phyloP scores from a whole-genome alignment of 2,888 invertebrate genomes.

The Drosophila putrida region DNA sequence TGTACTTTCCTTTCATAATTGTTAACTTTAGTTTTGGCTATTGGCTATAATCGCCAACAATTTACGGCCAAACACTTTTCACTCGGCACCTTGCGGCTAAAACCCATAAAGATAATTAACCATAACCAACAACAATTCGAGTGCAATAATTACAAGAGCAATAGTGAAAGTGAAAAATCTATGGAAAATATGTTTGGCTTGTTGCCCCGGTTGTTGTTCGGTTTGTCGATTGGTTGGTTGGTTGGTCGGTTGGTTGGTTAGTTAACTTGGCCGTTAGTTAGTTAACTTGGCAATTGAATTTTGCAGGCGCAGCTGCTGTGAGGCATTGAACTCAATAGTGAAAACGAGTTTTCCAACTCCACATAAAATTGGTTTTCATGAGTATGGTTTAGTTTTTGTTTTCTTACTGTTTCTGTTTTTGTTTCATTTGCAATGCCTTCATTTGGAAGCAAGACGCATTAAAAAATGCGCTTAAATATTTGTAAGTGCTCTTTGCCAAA shows the following conservation, averaged over 20 bases:
- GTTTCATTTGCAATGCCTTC: slow-evolving; percentile 34
- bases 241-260: slow-evolving; percentile 30
- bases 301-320: slow-evolving; percentile 18
- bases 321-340: slow-evolving; percentile 71
- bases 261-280: slow-evolving; percentile 56
- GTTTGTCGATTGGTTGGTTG: slow-evolving; percentile 23
- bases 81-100: slow-evolving; percentile 31
- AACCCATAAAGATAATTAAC: slow-evolving; percentile 62
- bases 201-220: slow-evolving; percentile 1
- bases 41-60: slow-evolving; percentile 2
- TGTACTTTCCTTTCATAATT: slow-evolving; percentile 23
- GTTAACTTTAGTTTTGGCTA: slow-evolving; percentile 17
- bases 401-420: slow-evolving; percentile 3
- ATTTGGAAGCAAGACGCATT: slow-evolving; percentile 48
- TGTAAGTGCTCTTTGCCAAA: slow-evolving; percentile 20
- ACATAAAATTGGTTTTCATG: slow-evolving; percentile 51
- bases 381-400: slow-evolving; percentile 11
- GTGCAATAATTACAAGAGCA: slow-evolving; percentile 47
- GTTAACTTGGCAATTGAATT: slow-evolving; percentile 49
- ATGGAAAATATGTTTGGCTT: slow-evolving; percentile 48
- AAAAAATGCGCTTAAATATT: slow-evolving; percentile 35
- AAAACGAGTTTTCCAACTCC: slow-evolving; percentile 68
- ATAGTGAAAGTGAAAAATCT: slow-evolving; percentile 76
- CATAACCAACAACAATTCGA: slow-evolving; percentile 59
- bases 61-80: slow-evolving; percentile 25